These are phyloP conservation scores for Heterohyrax brucei DNA, from an alignment of 2,797 vertebrate genomes.

Conservation along the genomic window DNA sequence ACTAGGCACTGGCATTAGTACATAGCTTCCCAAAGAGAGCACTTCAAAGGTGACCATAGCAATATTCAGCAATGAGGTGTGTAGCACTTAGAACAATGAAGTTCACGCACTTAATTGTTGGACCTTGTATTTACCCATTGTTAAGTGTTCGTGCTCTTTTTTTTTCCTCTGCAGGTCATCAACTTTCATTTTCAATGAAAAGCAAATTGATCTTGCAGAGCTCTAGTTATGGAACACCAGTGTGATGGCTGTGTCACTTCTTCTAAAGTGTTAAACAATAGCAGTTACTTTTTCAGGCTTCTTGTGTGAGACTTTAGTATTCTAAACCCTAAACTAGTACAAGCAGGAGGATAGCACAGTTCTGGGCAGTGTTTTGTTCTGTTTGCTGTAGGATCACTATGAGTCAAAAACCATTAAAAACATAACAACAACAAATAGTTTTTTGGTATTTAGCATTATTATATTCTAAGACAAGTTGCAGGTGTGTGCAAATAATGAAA, in stretches of 20 bases:
- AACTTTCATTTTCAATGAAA: neutral
- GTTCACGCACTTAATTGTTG: no score
- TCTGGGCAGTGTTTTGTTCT: no score
- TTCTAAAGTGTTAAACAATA: slow-evolving; percentile 19
- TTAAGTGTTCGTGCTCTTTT: neutral
- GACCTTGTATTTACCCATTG: neutral
- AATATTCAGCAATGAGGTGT: no score
- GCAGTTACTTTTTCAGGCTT: slow-evolving; percentile 11
- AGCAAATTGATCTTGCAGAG: neutral
- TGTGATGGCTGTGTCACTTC: slow-evolving; percentile 1
- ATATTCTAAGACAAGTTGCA: neutral
- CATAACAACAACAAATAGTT: no score
- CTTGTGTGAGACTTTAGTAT: neutral
- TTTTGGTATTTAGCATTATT: no score
- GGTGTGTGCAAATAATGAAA: neutral
- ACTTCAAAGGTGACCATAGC: no score
- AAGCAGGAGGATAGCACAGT: no score
- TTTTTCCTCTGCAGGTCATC: neutral
- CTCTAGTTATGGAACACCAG: neutral
- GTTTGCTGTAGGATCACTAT: no score
- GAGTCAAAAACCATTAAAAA: no score
- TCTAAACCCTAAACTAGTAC: neutral
- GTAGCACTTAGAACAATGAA: no score
- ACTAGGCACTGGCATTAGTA: no score
- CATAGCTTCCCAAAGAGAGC: no score